A percentile compares a stretch with the other conserved stretches of the same genome.
Evolutionary conservation across 2,888 invertebrate species (phyloP).

Genomic region (Acholoe squamosa): DNA sequence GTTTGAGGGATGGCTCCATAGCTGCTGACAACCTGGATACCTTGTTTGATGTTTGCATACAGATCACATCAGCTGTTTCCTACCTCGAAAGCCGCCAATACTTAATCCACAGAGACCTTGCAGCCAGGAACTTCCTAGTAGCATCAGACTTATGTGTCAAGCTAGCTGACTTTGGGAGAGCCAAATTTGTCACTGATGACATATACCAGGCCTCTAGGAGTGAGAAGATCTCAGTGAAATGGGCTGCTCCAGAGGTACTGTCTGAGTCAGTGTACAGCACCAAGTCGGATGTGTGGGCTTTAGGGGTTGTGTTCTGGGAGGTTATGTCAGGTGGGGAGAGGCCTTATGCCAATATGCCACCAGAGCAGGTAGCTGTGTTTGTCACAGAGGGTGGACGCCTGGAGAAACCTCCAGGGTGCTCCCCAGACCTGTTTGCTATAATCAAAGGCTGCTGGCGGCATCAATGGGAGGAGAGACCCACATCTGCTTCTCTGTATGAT

Average conservation of each 20-base stretch:
- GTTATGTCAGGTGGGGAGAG: constrained; percentile 71
- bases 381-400: constrained; percentile 71
- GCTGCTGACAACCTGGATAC: constrained; percentile 69
- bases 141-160: constrained; percentile 70
- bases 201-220: constrained; percentile 68
- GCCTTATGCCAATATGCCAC: constrained; percentile 69
- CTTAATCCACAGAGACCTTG: constrained; percentile 71
- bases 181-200: constrained; percentile 71
- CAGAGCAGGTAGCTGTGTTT: constrained; percentile 70
- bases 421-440: constrained; percentile 68
- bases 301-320: constrained; percentile 73
- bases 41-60: constrained; percentile 71
- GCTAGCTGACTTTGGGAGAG: constrained; percentile 71
- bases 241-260: constrained; percentile 73
- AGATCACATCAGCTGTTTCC: constrained; percentile 69
- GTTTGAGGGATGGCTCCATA: constrained; percentile 66
- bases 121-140: constrained; percentile 71
- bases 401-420: constrained; percentile 71
- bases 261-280: constrained; percentile 70
- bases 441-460: constrained; percentile 72
- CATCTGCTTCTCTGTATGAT: constrained; percentile 69
- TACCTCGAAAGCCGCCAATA: constrained; percentile 71
- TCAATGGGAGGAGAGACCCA: constrained; percentile 68
- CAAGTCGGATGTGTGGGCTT: constrained; percentile 73
- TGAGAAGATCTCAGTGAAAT: constrained; percentile 70